Conservation (phyloP, 64 coral and sea anemone species). For the Anthopleura sola region DNA sequence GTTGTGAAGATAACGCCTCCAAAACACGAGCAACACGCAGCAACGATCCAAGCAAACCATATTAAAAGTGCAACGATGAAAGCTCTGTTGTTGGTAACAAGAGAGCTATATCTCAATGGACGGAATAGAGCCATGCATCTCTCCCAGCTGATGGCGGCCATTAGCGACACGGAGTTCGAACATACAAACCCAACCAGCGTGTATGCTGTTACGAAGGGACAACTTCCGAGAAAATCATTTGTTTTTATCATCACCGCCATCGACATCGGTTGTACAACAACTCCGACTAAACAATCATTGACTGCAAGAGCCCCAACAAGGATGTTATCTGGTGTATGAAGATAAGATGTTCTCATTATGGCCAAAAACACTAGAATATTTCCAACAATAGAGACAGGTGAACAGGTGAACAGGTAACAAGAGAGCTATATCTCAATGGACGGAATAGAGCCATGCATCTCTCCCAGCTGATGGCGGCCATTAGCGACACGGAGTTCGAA, state of each 20-base stretch:
- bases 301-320: neutral
- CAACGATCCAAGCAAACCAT: neutral
- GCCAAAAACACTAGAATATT: neutral
- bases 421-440: neutral
- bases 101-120: neutral
- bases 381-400: neutral
- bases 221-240: neutral
- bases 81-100: neutral
- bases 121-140: neutral
- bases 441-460: neutral
- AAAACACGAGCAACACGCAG: neutral
- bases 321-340: neutral
- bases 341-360: neutral
- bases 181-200: neutral
- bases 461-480: neutral
- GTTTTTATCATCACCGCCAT: neutral
- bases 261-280: neutral
- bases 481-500: neutral
- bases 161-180: neutral
- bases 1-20: neutral
- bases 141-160: neutral
- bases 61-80: neutral
- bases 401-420: too few relatives aligned
- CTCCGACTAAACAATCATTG: neutral
- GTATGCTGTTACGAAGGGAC: neutral